These are phyloP conservation scores for Heliconius cydno DNA, from an alignment of 2,888 invertebrate genomes.

Conservation along the genomic window DNA sequence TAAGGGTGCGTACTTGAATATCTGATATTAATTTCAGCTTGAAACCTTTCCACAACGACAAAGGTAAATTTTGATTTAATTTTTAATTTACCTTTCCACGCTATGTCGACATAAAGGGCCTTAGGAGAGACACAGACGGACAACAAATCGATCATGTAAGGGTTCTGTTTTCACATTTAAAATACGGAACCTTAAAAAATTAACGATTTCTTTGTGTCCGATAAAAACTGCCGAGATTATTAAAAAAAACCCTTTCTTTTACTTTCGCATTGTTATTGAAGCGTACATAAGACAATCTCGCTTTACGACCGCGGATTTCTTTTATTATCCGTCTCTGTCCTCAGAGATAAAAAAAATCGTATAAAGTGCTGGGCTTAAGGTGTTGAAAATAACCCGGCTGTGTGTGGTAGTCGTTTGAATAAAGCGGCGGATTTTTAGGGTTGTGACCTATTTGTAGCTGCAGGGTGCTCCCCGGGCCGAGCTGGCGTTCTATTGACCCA, in stretches of 20 bases:
- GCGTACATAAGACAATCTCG: conserved; percentile 44
- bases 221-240: conserved; percentile 23
- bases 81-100: too few species aligned
- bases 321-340: conserved; percentile 41
- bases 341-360: conserved; percentile 43
- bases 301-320: conserved; percentile 41
- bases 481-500: conserved; percentile 76
- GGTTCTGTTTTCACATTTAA: too few species aligned
- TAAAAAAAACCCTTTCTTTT: conserved; percentile 33
- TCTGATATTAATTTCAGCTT: too few species aligned
- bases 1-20: too few species aligned
- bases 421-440: conserved; percentile 68
- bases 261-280: conserved; percentile 39
- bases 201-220: conserved; percentile 23
- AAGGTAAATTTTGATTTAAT: too few species aligned
- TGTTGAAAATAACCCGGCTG: conserved; percentile 52
- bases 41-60: too few species aligned
- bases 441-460: conserved; percentile 74
- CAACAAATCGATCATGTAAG: too few species aligned
- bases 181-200: background rate
- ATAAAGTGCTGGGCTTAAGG: conserved; percentile 43
- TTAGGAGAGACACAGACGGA: too few species aligned
- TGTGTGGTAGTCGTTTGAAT: conserved; percentile 52
- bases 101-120: too few species aligned
- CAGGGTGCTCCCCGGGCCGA: conserved; percentile 70